These are phyloP conservation scores for Pomacea canaliculata DNA, from an alignment of 2,888 invertebrate species.

Conservation along the genomic window DNA sequence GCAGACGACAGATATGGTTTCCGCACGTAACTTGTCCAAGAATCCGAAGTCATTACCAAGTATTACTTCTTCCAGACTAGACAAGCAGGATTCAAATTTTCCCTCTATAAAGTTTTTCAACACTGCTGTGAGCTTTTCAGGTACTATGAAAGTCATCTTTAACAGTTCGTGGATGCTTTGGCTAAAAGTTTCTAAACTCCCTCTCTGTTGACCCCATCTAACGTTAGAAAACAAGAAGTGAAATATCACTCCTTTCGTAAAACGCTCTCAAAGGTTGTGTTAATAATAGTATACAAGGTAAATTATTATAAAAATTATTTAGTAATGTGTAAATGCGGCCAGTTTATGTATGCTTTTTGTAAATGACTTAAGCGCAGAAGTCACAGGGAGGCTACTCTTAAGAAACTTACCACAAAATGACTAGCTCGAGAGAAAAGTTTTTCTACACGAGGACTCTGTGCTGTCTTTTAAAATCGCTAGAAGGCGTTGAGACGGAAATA, in stretches of 20 bases:
- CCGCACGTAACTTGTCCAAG: not conserved
- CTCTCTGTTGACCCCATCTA: too few species aligned
- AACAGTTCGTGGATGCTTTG: too few species aligned
- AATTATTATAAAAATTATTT: too few species aligned
- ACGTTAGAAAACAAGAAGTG: too few species aligned
- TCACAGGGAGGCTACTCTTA: conserved; percentile 5
- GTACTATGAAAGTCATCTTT: too few species aligned
- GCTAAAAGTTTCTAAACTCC: too few species aligned
- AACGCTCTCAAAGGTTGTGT: too few species aligned
- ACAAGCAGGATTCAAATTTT: not conserved
- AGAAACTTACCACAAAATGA: conserved; percentile 20
- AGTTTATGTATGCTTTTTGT: not conserved
- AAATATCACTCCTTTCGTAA: too few species aligned
- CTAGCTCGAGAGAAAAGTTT: conserved; percentile 46
- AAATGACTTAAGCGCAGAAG: not conserved
- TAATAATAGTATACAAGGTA: too few species aligned
- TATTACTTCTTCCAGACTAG: not conserved
- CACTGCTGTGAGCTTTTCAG: not conserved
- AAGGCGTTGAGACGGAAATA: conserved; percentile 53
- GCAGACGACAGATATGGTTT: conserved; percentile 6
- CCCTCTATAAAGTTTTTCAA: not conserved
- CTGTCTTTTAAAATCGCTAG: conserved; percentile 55
- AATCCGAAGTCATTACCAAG: not conserved
- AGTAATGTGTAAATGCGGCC: too few species aligned
- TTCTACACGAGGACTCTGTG: conserved; percentile 48